A percentile compares a stretch with the other conserved stretches of the same genome.
Evolutionary conservation across 2,888 invertebrate genomes (phyloP).

Genomic region (Netelia melanura): DNA sequence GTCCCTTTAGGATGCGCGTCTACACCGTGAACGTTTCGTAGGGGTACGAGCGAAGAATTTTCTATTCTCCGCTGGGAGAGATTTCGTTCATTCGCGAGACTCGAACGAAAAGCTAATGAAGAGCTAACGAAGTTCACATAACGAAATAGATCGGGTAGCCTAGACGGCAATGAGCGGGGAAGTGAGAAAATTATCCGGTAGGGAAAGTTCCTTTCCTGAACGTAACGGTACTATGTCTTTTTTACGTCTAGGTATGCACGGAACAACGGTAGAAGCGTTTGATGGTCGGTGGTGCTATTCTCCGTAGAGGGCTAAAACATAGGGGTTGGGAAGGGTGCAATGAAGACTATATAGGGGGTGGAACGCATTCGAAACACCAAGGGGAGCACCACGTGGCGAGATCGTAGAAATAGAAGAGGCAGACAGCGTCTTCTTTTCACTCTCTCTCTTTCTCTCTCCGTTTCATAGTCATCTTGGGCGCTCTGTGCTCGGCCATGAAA

Average conservation of each 20-base stretch:
- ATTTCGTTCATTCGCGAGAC: constrained; percentile 48
- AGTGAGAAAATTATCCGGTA: constrained; percentile 60
- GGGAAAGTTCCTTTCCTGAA: constrained; percentile 42
- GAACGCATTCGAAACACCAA: constrained; percentile 44
- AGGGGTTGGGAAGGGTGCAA: constrained; percentile 3
- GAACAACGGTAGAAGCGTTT: constrained; percentile 28
- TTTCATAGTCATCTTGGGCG: constrained; percentile 45
- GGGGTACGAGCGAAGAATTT: constrained; percentile 20
- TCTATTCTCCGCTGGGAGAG: constrained; percentile 22
- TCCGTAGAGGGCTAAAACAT: constrained; percentile 39
- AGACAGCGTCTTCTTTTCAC: constrained; percentile 13
- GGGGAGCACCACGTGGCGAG: constrained; percentile 28
- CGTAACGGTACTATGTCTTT: constrained; percentile 25
- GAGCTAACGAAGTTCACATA: constrained; percentile 49
- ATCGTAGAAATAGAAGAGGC: constrained; percentile 30
- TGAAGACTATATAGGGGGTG: constrained; percentile 26
- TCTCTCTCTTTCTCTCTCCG: not conserved
- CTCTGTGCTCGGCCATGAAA: constrained; percentile 56
- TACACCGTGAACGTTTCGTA: not conserved
- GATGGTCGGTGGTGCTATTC: constrained; percentile 34
- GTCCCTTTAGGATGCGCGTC: constrained; percentile 2
- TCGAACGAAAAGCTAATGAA: constrained; percentile 48
- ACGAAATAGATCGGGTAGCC: constrained; percentile 30
- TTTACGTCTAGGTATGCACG: constrained; percentile 23
- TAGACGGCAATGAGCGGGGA: constrained; percentile 37